Evolutionary conservation across 2,797 vertebrate species (phyloP), one percentile per base, ranked within the genome.

Genomic region (Fistularia tabacaria): DNA sequence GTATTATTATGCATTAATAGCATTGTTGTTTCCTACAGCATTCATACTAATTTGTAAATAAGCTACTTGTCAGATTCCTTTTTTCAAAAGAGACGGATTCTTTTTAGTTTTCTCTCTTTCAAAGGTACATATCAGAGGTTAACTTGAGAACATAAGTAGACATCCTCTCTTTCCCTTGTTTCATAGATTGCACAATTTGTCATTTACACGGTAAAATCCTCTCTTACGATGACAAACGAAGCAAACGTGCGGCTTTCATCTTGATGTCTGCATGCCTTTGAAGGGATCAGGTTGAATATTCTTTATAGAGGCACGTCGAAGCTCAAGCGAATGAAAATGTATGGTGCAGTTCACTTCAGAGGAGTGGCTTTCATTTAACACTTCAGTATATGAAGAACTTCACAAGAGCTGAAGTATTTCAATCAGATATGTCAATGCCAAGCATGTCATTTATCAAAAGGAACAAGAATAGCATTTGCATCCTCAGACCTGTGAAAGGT

Each of bases 61-160:
- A 42, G 13, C 10, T 36, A 8, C 10, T 1, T 57, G 57, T 44
- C 44, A 10, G 50, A 61, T 57, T 50, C 37, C 36, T 36, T 15
- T 14, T 57, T 59, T 65, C 45, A 57, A 50, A 0, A 0, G 9
- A 14, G 0, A n/a, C 36, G 7, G 12, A 49, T 61, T 43, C n/a
- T 36, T 60, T 40, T 51, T 6, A 54, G 14, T 45, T 9, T 0
- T 44, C 40, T 43, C 7, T 57, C 49, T 42, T 65, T 61, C 71
- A 54, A 62, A 54, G 45, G 57, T n/a, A 53, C 8, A 9, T 56
- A 45, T 25, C 6, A 54, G 43, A 50, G 14, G 13, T 62, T 45
- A 0, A 1, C 46, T 52, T 61, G 54, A 45, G 14, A 43, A 58
- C 51, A 49, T 7, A 52, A 44, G 14, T 13, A 36, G 2, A 48